These are phyloP conservation scores for Epinephelus coioides DNA, from an alignment of 2,797 vertebrate genomes.

Conservation along the genomic window DNA sequence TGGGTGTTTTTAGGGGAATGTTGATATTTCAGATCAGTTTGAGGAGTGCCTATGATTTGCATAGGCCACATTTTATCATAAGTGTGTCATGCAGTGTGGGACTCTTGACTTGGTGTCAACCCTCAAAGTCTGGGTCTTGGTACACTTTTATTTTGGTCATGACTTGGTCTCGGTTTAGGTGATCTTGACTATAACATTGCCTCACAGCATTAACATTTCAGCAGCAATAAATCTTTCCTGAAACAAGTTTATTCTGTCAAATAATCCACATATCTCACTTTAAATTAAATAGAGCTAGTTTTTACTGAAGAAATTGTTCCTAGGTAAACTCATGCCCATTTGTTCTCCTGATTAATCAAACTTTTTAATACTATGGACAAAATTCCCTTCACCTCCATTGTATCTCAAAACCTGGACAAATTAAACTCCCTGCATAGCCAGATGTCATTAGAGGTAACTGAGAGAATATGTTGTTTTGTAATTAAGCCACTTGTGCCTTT, in stretches of 20 bases:
- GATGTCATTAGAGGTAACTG: background rate
- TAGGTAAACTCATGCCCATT: background rate
- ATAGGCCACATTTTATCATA: too few species aligned
- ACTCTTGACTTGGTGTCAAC: too few species aligned
- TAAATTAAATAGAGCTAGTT: background rate
- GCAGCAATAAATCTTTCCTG: background rate
- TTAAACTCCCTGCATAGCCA: background rate
- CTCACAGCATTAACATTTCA: background rate
- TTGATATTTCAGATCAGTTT: too few species aligned
- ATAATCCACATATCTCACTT: background rate
- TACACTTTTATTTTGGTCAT: too few species aligned
- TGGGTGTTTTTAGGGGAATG: too few species aligned
- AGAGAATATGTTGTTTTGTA: background rate
- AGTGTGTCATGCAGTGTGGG: too few species aligned
- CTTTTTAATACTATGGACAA: background rate
- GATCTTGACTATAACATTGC: too few species aligned
- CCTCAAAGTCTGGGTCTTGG: too few species aligned
- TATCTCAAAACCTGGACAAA: background rate
- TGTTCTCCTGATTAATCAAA: background rate
- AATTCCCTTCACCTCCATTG: background rate
- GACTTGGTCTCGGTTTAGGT: too few species aligned
- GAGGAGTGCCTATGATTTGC: too few species aligned
- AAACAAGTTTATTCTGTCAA: background rate
- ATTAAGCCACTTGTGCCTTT: constrained; percentile 6
- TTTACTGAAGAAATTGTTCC: background rate